phyloP scores from a whole-genome alignment of 1,140 invertebrate genomes.

The Reticulitermes speratus region DNA sequence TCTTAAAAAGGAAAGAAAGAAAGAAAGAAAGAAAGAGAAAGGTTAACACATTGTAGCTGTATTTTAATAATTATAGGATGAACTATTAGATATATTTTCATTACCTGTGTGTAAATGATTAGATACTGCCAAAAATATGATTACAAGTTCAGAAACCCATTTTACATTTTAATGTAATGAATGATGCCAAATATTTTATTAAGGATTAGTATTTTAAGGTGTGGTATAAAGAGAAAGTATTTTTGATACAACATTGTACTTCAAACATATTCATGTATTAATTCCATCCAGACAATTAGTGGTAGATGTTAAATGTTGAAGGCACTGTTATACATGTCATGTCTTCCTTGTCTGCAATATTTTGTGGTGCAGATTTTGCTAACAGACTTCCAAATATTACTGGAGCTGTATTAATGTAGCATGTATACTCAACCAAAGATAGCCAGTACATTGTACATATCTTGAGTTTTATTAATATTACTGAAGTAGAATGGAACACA shows the following conservation, averaged over 20 bases:
- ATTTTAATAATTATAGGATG: too few relatives aligned
- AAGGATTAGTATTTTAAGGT: background rate
- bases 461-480: too few relatives aligned
- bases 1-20: too few relatives aligned
- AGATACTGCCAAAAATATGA: background rate
- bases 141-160: background rate
- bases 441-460: too few relatives aligned
- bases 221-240: background rate
- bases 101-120: background rate
- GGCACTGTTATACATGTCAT: background rate
- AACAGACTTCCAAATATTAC: background rate
- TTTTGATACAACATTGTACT: background rate
- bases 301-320: background rate
- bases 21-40: too few relatives aligned
- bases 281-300: background rate
- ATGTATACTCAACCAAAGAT: background rate
- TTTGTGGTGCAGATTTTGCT: background rate
- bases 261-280: background rate
- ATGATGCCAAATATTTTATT: slow-evolving; percentile 1
- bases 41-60: too few relatives aligned
- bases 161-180: background rate
- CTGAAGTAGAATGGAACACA: too few relatives aligned
- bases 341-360: background rate
- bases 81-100: background rate
- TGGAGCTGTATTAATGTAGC: background rate